phyloP scores from a whole-genome alignment of 2,797 vertebrate species.

The Arnoldichthys spilopterus region DNA sequence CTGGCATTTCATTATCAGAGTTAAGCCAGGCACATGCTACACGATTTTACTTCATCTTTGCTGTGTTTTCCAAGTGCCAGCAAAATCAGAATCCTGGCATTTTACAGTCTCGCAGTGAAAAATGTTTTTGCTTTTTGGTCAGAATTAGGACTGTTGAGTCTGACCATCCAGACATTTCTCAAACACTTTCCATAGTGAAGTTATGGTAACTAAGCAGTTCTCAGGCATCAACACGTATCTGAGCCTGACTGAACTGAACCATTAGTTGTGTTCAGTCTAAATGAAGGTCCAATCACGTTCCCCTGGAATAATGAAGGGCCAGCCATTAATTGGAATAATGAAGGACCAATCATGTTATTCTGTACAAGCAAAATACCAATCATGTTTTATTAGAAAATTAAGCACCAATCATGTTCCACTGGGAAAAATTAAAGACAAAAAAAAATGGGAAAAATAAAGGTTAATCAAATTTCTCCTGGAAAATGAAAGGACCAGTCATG shows the following conservation, averaged over 20 bases:
- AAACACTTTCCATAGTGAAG: neutral
- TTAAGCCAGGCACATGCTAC: neutral
- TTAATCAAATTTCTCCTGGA: too few relatives aligned
- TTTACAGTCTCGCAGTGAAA: neutral
- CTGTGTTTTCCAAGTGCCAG: neutral
- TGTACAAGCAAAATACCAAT: too few relatives aligned
- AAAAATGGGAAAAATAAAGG: too few relatives aligned
- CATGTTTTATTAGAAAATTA: too few relatives aligned
- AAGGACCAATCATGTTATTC: too few relatives aligned
- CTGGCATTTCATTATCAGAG: neutral
- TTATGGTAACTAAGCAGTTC: neutral
- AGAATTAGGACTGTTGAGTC: neutral
- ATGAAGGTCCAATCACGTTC: too few relatives aligned
- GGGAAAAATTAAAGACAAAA: neutral
- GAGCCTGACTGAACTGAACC: too few relatives aligned
- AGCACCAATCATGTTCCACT: neutral
- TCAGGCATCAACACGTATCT: neutral
- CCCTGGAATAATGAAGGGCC: too few relatives aligned
- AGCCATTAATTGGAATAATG: too few relatives aligned
- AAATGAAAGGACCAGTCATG: too few relatives aligned
- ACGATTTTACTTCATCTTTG: neutral
- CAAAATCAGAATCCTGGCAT: neutral
- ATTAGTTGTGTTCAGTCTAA: too few relatives aligned
- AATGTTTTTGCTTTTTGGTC: neutral
- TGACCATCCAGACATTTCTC: neutral